Base-by-base conservation (phyloP, 2,888 invertebrate genomes). In the Hirudinaria manillensis region DNA sequence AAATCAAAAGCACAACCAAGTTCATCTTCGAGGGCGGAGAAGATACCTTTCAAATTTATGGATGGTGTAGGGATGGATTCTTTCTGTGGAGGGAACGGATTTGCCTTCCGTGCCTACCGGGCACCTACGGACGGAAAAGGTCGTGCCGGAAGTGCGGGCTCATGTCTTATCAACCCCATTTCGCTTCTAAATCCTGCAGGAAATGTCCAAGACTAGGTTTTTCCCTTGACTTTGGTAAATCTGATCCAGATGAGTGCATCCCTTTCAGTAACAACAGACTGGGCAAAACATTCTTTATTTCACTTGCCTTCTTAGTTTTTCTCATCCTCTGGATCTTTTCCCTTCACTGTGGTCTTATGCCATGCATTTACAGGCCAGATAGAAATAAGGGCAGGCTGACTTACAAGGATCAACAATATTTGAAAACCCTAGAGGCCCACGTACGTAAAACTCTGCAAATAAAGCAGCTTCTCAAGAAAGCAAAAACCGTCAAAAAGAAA, bases 271-370 rank as follows among this genome's bases (percentile, higher is more conserved):
- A 61, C 45, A 73, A 73, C 45, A 19, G 65, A 24, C 61, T 56
- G 3, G 65, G 36, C 21, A 56, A 73, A 34, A 21, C n/a, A 19
- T 34, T 24, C 24, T n/a, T 73, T 38, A n/a, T 73, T n/a, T 16
- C 65, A 13, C 3, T 65, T 16, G 2, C n/a, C 10, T 27, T 73
- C 34, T 24, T 65, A 10, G 21, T 65, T 19, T 36, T 36, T n/a
- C 27, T 73, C n/a, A 24, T 61, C n/a, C 36, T 29, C 24, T 73
- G 65, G 61, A 27, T 73, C 3, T 73, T 32, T 38, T 29, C 73
- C 13, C 73, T 73, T 4, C 73, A 73, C 36, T 73, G 73, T 21
- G 73, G 73, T 19, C 73, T 73, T 32, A 32, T 73, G 34, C 73
- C 73, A 7, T 73, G 73, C 38, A 29, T 73, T 27, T 73, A 73